phyloP scores from a whole-genome alignment of 2,113 vertebrate species.

The Phocoena phocoena region DNA sequence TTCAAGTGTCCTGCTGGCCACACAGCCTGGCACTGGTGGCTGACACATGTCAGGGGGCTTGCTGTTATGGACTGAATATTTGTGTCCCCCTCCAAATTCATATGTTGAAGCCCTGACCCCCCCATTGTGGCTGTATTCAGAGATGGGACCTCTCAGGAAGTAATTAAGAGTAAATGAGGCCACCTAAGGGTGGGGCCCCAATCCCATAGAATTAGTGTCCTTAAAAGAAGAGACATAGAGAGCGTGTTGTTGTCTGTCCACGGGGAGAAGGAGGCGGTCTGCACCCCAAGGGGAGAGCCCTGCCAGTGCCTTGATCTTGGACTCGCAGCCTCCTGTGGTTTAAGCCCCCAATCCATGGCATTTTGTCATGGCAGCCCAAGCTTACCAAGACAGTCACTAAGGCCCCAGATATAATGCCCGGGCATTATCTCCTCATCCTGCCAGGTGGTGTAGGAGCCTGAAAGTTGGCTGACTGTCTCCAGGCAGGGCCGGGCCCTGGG shows the following conservation, averaged over 20 bases:
- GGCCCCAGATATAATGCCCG: not conserved
- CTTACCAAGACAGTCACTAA: fast-evolving
- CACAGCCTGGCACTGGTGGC: not conserved
- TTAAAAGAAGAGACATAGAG: not conserved
- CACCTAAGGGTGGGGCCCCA: not conserved
- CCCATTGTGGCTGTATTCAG: not conserved
- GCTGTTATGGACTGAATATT: not conserved
- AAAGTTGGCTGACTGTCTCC: not conserved
- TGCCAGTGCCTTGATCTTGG: not conserved
- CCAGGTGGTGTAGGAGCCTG: fast-evolving
- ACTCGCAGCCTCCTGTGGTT: not conserved
- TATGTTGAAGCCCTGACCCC: not conserved
- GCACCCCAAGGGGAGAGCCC: not conserved
- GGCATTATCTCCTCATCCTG: fast-evolving
- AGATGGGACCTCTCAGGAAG: not conserved
- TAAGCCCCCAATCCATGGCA: not conserved
- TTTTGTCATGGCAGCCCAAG: not conserved
- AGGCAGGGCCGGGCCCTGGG: not conserved
- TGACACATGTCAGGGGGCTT: too few species aligned
- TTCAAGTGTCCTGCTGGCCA: not conserved
- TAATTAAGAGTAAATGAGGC: not conserved
- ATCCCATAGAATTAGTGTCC: not conserved
- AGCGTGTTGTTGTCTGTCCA: not conserved
- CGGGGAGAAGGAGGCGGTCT: fast-evolving
- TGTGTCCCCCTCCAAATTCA: not conserved